These are phyloP conservation scores for Typhlichthys eigenmanni DNA, from an alignment of 2,797 vertebrate species.

Conservation along the genomic window DNA sequence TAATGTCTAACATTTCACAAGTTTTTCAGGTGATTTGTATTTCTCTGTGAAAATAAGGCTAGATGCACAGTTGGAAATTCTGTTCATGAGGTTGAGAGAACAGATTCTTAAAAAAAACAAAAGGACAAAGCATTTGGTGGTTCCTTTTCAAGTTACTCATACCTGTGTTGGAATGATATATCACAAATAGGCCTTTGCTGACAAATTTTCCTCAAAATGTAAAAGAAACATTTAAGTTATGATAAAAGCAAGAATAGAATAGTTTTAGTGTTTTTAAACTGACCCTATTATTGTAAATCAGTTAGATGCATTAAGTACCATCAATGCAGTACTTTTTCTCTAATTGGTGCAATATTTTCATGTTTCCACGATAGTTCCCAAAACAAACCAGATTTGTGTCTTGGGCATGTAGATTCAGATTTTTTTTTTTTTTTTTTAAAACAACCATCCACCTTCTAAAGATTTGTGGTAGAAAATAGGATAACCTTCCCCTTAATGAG, in stretches of 20 bases:
- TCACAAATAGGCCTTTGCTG: conserved; percentile 30
- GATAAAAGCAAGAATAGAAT: too few species aligned
- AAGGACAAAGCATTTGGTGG: conserved; percentile 13
- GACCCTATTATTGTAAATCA: conserved; percentile 48
- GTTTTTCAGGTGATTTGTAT: too few species aligned
- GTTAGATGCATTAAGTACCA: conserved; percentile 60
- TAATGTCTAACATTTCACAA: neutral
- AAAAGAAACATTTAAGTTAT: too few species aligned
- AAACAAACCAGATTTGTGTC: conserved; percentile 38
- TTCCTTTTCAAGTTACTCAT: conserved; percentile 8
- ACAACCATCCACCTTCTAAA: conserved; percentile 20
- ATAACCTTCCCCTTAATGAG: conserved; percentile 38
- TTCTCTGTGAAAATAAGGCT: conserved; percentile 8
- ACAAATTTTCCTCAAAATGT: neutral
- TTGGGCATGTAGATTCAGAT: conserved; percentile 16
- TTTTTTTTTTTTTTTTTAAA: neutral
- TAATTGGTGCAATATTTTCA: conserved; percentile 24
- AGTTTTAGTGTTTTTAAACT: conserved; percentile 8
- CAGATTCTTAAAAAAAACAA: conserved; percentile 23
- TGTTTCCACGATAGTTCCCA: conserved; percentile 1
- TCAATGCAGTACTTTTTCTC: conserved; percentile 55
- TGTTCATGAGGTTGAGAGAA: conserved; percentile 13
- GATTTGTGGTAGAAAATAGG: conserved; percentile 4
- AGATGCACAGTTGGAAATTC: conserved; percentile 17
- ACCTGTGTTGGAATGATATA: conserved; percentile 16